Evolutionary conservation across 2,888 invertebrate genomes (phyloP).

Genomic region (Sclerodermus sp.): DNA sequence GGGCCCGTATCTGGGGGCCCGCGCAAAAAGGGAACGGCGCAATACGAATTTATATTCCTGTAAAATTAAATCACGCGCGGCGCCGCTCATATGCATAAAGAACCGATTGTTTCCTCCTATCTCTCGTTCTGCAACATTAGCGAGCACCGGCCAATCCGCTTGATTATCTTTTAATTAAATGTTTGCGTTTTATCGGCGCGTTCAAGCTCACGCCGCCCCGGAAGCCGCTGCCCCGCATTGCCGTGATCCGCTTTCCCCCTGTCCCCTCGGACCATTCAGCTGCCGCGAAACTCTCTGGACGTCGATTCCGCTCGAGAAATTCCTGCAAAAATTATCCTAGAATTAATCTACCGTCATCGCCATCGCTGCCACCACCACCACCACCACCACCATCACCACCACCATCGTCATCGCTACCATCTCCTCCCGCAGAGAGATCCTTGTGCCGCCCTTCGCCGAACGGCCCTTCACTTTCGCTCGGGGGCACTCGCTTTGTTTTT

Average conservation of each 20-base stretch:
- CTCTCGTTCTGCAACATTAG: conserved; percentile 45
- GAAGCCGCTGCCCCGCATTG: too few species aligned
- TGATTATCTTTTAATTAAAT: conserved; percentile 57
- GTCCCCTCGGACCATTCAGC: too few species aligned
- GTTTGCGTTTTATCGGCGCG: conserved; percentile 49
- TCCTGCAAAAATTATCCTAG: too few species aligned
- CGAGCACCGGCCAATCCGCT: conserved; percentile 41
- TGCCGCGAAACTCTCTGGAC: conserved; percentile 15
- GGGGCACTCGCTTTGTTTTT: too few species aligned
- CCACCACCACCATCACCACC: conserved; percentile 5
- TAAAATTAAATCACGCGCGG: conserved; percentile 47
- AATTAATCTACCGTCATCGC: conserved; percentile 13
- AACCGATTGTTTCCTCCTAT: conserved; percentile 45
- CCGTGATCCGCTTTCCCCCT: too few species aligned
- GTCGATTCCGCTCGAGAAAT: too few species aligned
- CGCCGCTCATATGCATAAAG: conserved; percentile 50
- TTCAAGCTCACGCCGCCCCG: conserved; percentile 12
- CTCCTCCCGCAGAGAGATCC: conserved; percentile 1
- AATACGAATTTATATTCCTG: conserved; percentile 50
- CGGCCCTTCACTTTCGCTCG: not conserved
- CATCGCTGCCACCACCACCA: conserved; percentile 16
- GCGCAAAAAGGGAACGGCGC: conserved; percentile 14
- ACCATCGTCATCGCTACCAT: conserved; percentile 3
- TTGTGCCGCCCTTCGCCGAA: conserved; percentile 7
- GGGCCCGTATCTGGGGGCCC: not conserved